Base-by-base conservation (phyloP, 2,888 invertebrate species). In the Saturnia japonica region DNA sequence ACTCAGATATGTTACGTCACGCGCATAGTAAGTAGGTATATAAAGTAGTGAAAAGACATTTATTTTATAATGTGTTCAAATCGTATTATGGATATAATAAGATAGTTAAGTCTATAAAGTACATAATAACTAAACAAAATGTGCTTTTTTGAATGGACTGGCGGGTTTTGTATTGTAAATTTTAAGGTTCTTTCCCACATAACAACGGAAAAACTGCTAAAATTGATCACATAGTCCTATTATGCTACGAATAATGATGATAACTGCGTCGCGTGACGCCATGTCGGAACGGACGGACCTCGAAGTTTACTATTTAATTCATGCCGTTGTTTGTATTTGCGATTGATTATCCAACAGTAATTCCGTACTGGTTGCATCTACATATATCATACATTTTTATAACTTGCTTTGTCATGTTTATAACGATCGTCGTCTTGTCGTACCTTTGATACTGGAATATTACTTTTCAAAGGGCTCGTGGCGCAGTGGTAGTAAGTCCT, bases 241-340 rank as follows among this genome's bases (percentile, higher is more conserved):
- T 40, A 60, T 71, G 34, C 70, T 71, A 54, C 11, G 74, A 73
- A 72, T 73, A 74, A 74, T 71, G 60, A 60, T 70, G 71, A 72
- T 67, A 60, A 68, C 69, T 42, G 66, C 60, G 71, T 74, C 69
- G 73, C 77, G 74, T 80, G 77, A 74, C 74, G 73, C 69, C 70
- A 51, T 6, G 6, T 2, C 34, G 34, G 34, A 34, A 34, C n/a
- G 57, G 45, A 51, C 34, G 25, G 51, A 64, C 68, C 54, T 68
- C 42, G 70, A 51, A 51, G 69, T 71, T 45, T 57, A 68, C 67
- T 78, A 77, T 75, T 76, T 77, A 74, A 78, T 76, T 77, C 75
- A 79, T 78, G 71, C 22, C 43, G 66, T 34, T 71, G 71, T 62
- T 72, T 71, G 45, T 74, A 71, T 28, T 70, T 45, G 64, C 64